Evolutionary conservation across 2,113 vertebrate species (phyloP), one percentile per base, ranked within the genome.

Genomic region (Elanoides forficatus): DNA sequence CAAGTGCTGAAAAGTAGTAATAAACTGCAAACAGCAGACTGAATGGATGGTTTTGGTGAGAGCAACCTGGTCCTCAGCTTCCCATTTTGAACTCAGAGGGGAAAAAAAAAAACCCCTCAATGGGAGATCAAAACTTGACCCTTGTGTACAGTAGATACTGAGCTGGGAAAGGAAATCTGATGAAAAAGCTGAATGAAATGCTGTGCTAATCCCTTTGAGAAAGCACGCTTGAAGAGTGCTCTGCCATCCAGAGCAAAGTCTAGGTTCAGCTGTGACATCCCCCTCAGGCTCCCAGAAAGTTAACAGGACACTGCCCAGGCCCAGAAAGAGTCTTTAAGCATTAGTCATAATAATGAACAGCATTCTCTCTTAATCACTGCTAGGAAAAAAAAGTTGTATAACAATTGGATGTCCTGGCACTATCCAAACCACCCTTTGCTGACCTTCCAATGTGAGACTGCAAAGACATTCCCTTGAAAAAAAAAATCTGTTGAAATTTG

Each of bases 101-200:
- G 16, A 0, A 15, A 48, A 58, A 70, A 70, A 47, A 67, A 85
- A 82, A 38, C 1, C 1, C 11, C 78, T 89, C 78, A 68, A 56
- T 81, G 43, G 67, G 67, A 93, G 86, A 96, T 90, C 76, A 94
- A 97, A 95, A 95, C 60, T 91, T 93, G 87, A 86, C 83, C 71
- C 63, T 76, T 91, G 71, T 93, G 73, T 94, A 92, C 92, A 93
- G 94, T 96, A 95, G 95, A 85, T 88, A 93, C 74, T 92, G 81
- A 95, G 88, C 90, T 96, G 90, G 81, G 93, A 94, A 96, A 96
- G 86, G 86, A 88, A 96, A 90, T 81, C 74, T 93, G 81, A 94
- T 95, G 88, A 87, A 97, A 97, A 97, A 97, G 86, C 83, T 97
- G 97, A 97, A 97, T 97, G 97, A 97, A 97, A 97, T 92, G 88